Evolutionary conservation across 2,888 invertebrate species (phyloP), one percentile per base, ranked within the genome.

Genomic region (Nemoura dubitans): DNA sequence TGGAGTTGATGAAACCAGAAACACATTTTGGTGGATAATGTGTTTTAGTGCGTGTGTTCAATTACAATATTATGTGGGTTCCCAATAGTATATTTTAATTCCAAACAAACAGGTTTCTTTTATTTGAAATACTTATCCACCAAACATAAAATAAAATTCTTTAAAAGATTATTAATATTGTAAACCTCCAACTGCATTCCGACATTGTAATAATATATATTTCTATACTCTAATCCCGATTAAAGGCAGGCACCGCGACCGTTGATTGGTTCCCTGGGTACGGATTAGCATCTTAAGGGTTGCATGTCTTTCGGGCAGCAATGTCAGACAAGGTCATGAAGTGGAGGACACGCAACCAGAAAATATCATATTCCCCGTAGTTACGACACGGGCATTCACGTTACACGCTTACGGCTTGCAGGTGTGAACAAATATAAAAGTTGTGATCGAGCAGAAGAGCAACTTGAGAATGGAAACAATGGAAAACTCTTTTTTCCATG

Each of bases 261-360:
- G 1, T 10, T 36, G 21, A 59, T 59, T 59, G 59, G 59, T 14
- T 7, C 59, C 2, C 59, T 59, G 21, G 21, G 59, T 2, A 59
- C 14, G 59, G 59, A 59, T 59, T 59, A 59, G 14, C 59, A 59
- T 59, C 59, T 59, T 59, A 59, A 21, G 59, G 59, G 59, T 59
- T 59, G 59, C 59, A 59, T 59, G 59, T 59, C 59, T 59, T 59
- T 7, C 3, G 59, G 14, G 1, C 16, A 59, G 6, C 59, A 59
- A 59, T 59, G 59, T 59, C 59, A 59, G 2, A 21, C 59, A 59
- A 59, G 59, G 59, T 59, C 59, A 59, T 3, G 16, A 21, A 59
- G 59, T 59, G 59, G 59, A 59, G 59, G 59, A 59, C 59, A 59
- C 59, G 59, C 59, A 59, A 59, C 21, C 59, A 59, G 59, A 59